phyloP scores from a whole-genome alignment of 2,797 vertebrate genomes.

The Apodemus agrarius region DNA sequence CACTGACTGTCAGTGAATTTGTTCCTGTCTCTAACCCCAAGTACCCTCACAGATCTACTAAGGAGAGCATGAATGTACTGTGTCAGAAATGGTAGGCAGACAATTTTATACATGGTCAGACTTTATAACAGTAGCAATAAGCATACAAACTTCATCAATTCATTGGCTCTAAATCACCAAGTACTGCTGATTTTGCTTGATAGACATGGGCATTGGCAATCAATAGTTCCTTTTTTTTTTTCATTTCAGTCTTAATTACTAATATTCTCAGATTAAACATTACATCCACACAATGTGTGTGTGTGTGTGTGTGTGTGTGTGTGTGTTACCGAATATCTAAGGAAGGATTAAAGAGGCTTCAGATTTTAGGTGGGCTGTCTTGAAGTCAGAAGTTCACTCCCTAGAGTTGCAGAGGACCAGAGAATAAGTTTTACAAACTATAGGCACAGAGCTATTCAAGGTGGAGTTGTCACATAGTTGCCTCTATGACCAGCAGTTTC shows the following conservation, averaged over 20 bases:
- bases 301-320: background rate
- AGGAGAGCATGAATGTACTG: background rate
- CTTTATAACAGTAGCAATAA: background rate
- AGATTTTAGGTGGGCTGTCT: background rate
- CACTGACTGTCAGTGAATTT: background rate
- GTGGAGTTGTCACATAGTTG: background rate
- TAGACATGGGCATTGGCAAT: background rate
- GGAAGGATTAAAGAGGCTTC: background rate
- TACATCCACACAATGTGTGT: background rate
- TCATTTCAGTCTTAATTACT: background rate
- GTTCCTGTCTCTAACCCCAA: background rate
- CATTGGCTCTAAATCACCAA: background rate
- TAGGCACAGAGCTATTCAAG: background rate
- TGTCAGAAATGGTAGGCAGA: background rate
- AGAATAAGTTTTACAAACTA: background rate
- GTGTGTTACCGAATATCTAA: background rate
- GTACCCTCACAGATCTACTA: background rate
- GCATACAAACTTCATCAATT: background rate
- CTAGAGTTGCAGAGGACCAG: background rate
- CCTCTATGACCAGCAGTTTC: background rate
- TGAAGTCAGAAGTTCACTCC: background rate
- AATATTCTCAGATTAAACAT: background rate
- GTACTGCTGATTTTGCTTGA: background rate
- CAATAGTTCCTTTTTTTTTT: background rate
- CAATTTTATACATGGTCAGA: background rate